Evolutionary conservation across 1,140 invertebrate genomes (phyloP), one percentile per base, ranked within the genome.

Genomic region (Hyles euphorbiae): DNA sequence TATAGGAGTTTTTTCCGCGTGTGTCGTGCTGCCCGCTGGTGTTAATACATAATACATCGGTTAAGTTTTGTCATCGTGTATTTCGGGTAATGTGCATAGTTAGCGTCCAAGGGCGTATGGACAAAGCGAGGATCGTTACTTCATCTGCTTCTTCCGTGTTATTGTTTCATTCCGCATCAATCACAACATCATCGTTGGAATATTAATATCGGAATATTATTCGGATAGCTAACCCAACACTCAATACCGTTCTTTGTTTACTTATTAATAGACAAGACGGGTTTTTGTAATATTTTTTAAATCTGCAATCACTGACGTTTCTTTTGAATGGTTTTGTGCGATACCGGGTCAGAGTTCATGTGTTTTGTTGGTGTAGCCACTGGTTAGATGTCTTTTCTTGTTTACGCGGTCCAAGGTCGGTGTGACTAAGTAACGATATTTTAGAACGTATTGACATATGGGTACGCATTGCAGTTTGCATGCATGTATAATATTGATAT

Each of bases 81-180:
- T 40, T 40, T 40, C 8, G 4, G 36, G 36, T 40, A 8, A 40
- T 40, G 36, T 48, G n/a, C 46, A 48, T 48, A 48, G 57, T 62
- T 66, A 52, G 55, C 61, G 56, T 51, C 53, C 74, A 84, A 87
- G 81, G 83, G 76, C 78, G 58, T 50, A 59, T 64, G 74, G 80
- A 87, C 80, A 84, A 83, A 75, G 68, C 61, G 57, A 57, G 50
- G 62, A 74, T 58, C 62, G 65, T 72, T 48, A 50, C 36, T 40
- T 40, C 61, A 63, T 63, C 70, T 67, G 58, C 58, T 58, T 73
- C 80, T 87, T 84, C 81, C 81, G 76, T 74, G 77, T 78, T 76
- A 76, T 72, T 78, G 74, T 77, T 68, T 74, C 60, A 69, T 83
- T 79, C 76, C 80, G 69, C 68, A 73, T 74, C 58, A 73, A 73